phyloP scores from a whole-genome alignment of 1,140 invertebrate genomes.

The Apis laboriosa region DNA sequence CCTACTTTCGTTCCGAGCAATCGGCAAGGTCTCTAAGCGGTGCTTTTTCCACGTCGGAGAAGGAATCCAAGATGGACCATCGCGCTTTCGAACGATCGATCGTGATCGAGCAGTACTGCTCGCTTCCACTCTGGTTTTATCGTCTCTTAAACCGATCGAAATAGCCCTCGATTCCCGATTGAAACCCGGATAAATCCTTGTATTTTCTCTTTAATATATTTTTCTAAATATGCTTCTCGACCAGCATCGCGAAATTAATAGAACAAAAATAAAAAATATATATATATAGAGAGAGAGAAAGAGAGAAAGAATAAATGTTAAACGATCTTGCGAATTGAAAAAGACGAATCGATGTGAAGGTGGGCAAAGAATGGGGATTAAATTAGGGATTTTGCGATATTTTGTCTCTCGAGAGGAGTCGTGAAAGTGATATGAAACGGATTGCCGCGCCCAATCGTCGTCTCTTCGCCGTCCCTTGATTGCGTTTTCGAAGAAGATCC shows the following conservation, averaged over 20 bases:
- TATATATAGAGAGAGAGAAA: too few relatives aligned
- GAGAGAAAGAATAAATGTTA: too few relatives aligned
- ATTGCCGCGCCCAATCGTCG: background rate
- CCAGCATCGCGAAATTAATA: too few relatives aligned
- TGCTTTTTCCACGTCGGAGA: slow-evolving; percentile 29
- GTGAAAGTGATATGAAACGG: slow-evolving; percentile 16
- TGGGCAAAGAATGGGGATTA: too few relatives aligned
- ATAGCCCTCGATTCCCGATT: slow-evolving; percentile 17
- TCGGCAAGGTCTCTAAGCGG: slow-evolving; percentile 41
- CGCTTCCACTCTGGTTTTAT: background rate
- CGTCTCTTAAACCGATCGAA: background rate
- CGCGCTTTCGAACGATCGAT: background rate
- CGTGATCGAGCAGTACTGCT: background rate
- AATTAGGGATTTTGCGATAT: too few relatives aligned
- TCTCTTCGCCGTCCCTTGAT: background rate
- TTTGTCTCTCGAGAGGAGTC: too few relatives aligned
- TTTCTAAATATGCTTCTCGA: too few relatives aligned
- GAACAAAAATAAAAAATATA: too few relatives aligned
- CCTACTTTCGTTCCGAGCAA: slow-evolving; percentile 49
- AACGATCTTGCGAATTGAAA: too few relatives aligned
- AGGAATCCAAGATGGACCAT: background rate
- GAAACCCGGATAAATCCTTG: background rate
- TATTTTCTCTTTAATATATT: too few relatives aligned
- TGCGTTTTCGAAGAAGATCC: background rate
- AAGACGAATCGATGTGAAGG: too few relatives aligned